Base-by-base conservation (phyloP, 2,113 vertebrate species). In the Ochotona princeps region DNA sequence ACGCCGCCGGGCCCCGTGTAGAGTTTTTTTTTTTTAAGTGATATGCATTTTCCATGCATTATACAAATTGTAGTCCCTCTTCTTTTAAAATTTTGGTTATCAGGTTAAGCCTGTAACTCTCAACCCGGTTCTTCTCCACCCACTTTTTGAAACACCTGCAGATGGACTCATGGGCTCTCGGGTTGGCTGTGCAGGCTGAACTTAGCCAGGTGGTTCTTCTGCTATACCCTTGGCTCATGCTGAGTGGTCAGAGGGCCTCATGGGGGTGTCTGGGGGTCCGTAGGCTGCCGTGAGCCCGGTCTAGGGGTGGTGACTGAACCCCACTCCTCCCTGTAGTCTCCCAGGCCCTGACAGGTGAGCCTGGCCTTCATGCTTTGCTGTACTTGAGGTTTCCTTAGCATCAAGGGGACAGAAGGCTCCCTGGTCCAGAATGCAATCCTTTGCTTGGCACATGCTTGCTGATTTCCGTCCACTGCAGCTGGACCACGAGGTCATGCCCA, bases 381-480 rank as follows among this genome's bases (percentile, higher is more conserved):
- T 65, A 10, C 66, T n/a, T 35, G 28, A 26, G 21, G 54, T 54
- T 88, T 70, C 78, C 72, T 51, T 21, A 18, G 17, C 11, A 51
- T 25, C 51, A 44, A n/a, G 28, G 1, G 38, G 4, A 26, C 20
- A 26, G 20, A 8, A n/a, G 9, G 21, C 21, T 21, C 9, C 7
- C 30, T 2, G 65, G 28, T 5, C 17, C 21, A 0, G 51, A 0
- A 10, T 25, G 13, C 1, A 3, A 0, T 6, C 11, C 35, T 80
- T 23, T 35, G 49, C 63, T 28, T 44, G 49, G 51, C 32, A 10
- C 3, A 2, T n/a, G 9, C 32, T 30, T 69, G 26, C 44, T 65
- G 54, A 32, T 47, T 72, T 47, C 18, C 8, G 2, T 2, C 14
- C 51, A 30, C 17, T 30, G 44, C 70, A 86, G 38, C 54, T 44